Evolutionary conservation across 35 echinoderm and acorn worm species (phyloP).

Genomic region (Heliocidaris tuberculata): DNA sequence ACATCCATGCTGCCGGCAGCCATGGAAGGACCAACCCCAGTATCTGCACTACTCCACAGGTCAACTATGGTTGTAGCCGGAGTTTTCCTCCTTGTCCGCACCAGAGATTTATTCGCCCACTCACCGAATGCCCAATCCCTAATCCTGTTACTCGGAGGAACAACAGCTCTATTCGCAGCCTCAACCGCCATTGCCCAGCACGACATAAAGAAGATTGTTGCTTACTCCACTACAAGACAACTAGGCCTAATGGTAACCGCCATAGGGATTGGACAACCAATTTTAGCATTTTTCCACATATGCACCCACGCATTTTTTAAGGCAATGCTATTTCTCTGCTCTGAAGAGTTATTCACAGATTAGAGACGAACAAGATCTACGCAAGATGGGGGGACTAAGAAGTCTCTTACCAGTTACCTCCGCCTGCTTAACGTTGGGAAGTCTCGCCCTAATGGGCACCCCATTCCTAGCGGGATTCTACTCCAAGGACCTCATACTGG

Average conservation of each 20-base stretch:
- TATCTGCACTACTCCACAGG: conserved; percentile 70
- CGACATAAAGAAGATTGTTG: conserved; percentile 92
- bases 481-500: conserved; percentile 80
- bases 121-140: neutral
- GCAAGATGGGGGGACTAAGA: conserved; percentile 66
- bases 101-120: neutral
- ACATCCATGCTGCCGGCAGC: conserved; percentile 69
- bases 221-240: conserved; percentile 84
- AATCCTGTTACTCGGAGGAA: conserved; percentile 43
- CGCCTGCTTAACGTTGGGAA: conserved; percentile 56
- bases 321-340: conserved; percentile 84
- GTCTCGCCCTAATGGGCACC: conserved; percentile 57
- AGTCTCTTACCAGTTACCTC: conserved; percentile 48
- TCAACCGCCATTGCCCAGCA: conserved; percentile 61
- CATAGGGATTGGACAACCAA: conserved; percentile 57
- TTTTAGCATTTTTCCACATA: conserved; percentile 74
- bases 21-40: conserved; percentile 79
- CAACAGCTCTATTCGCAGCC: conserved; percentile 70
- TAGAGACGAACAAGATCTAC: conserved; percentile 79
- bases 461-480: conserved; percentile 80
- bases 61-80: conserved; percentile 78
- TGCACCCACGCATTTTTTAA: conserved; percentile 90
- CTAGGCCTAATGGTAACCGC: conserved; percentile 77
- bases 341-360: conserved; percentile 74
- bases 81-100: conserved; percentile 53